A percentile compares a stretch with the other conserved stretches of the same genome.
Conservation (phyloP, 2,113 vertebrate species). For the Mormyrus lacerda region DNA sequence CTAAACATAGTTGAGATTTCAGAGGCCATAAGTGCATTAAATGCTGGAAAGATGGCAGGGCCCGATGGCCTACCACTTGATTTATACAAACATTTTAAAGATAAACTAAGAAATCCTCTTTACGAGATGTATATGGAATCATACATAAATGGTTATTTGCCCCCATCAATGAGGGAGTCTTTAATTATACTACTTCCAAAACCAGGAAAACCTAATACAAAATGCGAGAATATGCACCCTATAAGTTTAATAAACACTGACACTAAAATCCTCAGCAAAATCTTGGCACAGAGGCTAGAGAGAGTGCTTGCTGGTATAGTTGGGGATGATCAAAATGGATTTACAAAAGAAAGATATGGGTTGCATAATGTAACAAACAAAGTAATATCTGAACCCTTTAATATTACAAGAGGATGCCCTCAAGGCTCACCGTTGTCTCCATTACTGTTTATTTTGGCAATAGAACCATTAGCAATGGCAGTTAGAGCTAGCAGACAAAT, state of each 20-base stretch:
- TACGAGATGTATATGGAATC: slow-evolving; percentile 24
- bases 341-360: neutral
- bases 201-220: slow-evolving; percentile 15
- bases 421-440: too few relatives aligned
- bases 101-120: neutral
- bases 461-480: neutral
- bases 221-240: slow-evolving; percentile 4
- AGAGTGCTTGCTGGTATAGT: neutral
- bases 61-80: slow-evolving; percentile 22
- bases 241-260: slow-evolving; percentile 16
- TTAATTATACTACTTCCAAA: slow-evolving; percentile 22
- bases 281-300: neutral
- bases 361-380: slow-evolving; percentile 7
- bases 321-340: slow-evolving; percentile 6
- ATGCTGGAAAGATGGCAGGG: neutral
- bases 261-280: neutral
- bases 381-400: neutral
- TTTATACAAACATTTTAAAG: slow-evolving; percentile 14
- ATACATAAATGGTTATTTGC: slow-evolving; percentile 5
- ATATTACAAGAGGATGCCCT: too few relatives aligned
- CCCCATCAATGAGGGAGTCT: neutral
- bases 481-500: too few relatives aligned
- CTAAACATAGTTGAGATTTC: neutral
- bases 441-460: too few relatives aligned
- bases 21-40: neutral